These are phyloP conservation scores for Ataeniobius toweri DNA, from an alignment of 2,797 vertebrate genomes.

Conservation along the genomic window DNA sequence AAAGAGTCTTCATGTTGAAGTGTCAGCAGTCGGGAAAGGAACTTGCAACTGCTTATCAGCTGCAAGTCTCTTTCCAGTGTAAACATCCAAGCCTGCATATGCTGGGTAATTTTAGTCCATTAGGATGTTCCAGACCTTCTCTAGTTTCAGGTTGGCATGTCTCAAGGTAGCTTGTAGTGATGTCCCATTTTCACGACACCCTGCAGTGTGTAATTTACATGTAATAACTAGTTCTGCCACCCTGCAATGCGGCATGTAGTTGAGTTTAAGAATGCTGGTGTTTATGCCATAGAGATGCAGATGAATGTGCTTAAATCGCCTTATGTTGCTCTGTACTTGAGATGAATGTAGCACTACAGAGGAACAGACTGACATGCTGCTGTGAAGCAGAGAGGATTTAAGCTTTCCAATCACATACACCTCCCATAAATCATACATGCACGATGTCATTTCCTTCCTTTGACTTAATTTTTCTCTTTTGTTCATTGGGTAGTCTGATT, in stretches of 20 bases:
- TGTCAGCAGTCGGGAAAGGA: background rate
- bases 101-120: background rate
- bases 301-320: background rate
- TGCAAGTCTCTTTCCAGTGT: background rate
- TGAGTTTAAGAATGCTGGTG: background rate
- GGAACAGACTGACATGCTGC: background rate
- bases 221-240: background rate
- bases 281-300: background rate
- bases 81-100: background rate
- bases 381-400: background rate
- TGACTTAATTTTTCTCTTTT: background rate
- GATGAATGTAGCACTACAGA: background rate
- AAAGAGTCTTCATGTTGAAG: background rate
- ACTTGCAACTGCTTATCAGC: no score
- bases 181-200: background rate
- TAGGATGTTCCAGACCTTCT: background rate
- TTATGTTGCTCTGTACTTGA: background rate
- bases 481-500: background rate
- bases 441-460: background rate
- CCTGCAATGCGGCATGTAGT: background rate
- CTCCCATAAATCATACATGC: background rate
- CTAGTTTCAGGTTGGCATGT: background rate
- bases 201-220: background rate
- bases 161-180: background rate
- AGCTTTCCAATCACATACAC: background rate